Conservation (phyloP, 2,113 vertebrate genomes). For the Corythoichthys intestinalis region DNA sequence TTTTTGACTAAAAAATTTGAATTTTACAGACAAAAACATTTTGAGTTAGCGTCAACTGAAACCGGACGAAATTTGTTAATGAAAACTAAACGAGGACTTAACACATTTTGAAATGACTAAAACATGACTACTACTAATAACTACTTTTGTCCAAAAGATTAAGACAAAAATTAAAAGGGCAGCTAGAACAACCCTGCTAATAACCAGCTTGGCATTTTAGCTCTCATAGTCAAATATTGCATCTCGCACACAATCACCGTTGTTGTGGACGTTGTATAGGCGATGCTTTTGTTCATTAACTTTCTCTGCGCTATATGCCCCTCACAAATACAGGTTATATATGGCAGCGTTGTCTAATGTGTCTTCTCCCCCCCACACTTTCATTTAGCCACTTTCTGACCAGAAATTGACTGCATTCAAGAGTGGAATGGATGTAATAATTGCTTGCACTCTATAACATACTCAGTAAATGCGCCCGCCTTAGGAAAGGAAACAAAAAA, state of each 20-base stretch:
- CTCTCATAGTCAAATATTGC: constrained; percentile 23
- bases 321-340: constrained; percentile 52
- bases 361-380: constrained; percentile 40
- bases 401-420: constrained; percentile 66
- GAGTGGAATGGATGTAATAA: constrained; percentile 66
- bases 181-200: no score
- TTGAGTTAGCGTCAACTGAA: no score
- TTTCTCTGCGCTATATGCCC: constrained; percentile 38
- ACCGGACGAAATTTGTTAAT: no score
- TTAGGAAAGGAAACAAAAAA: background rate
- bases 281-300: constrained; percentile 57
- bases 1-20: no score
- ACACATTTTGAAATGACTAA: no score
- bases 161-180: no score
- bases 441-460: constrained; percentile 66
- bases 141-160: no score
- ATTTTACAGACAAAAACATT: no score
- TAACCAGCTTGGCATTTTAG: constrained; percentile 28
- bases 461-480: constrained; percentile 48
- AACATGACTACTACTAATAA: no score
- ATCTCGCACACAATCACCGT: constrained; percentile 33
- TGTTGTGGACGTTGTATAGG: constrained; percentile 48
- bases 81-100: no score
- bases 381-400: constrained; percentile 62
- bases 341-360: constrained; percentile 28